Percentiles rank a stretch among this genome's conserved stretches.
phyloP scores from a whole-genome alignment of 2,888 invertebrate genomes.

The Apamea epomidion region DNA sequence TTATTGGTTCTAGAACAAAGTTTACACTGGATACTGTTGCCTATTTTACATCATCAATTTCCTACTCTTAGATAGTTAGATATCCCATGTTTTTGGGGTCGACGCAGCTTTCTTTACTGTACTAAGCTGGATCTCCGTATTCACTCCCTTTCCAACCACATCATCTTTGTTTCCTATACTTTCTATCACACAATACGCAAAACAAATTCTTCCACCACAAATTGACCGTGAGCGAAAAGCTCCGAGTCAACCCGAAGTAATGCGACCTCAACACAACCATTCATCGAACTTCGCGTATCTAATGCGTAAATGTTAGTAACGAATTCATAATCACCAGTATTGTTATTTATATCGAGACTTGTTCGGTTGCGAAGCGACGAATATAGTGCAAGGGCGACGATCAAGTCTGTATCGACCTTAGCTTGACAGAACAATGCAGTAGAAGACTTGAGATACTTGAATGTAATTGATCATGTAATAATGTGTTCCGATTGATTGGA shows the following conservation, averaged over 20 bases:
- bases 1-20: neutral
- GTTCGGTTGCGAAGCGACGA: constrained; percentile 70
- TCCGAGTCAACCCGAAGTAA: constrained; percentile 32
- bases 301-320: constrained; percentile 76
- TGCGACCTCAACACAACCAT: constrained; percentile 38
- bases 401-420: constrained; percentile 59
- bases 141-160: too few species aligned
- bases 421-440: constrained; percentile 70
- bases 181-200: constrained; percentile 5
- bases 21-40: neutral
- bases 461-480: constrained; percentile 62
- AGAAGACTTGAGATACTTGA: constrained; percentile 55
- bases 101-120: too few species aligned
- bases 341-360: constrained; percentile 71
- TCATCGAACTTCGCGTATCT: constrained; percentile 68
- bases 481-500: constrained; percentile 49
- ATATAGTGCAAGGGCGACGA: constrained; percentile 78
- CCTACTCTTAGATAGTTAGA: too few species aligned
- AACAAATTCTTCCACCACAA: constrained; percentile 13
- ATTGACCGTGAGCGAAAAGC: constrained; percentile 45
- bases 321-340: constrained; percentile 76
- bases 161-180: neutral
- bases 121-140: neutral
- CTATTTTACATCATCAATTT: neutral
- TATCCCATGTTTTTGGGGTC: too few species aligned